Base-by-base conservation (phyloP, 2,113 vertebrate genomes). In the Rhinopomastus cyanomelas region DNA sequence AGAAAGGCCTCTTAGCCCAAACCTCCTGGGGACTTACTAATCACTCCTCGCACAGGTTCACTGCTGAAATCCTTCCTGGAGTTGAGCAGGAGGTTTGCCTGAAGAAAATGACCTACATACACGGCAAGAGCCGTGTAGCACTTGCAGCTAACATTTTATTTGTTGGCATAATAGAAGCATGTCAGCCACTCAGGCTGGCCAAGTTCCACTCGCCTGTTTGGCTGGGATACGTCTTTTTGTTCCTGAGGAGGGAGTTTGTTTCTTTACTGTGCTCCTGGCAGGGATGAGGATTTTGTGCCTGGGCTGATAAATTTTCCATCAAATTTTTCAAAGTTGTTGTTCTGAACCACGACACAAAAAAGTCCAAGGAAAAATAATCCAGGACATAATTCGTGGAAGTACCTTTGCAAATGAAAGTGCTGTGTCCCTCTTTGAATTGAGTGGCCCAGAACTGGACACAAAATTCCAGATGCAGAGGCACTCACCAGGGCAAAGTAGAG, bases 151-250 rank as follows among this genome's bases (percentile, higher is more conserved):
- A 60, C 0, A 0, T 88, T 87, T 85, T 88, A 85, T 87, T 92
- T 94, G 64, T 88, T 92, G 81, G 11, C 88, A 39, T 82, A 92
- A 88, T 79, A 93, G 89, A 95, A 89, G 52, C 78, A 87, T 15
- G 37, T 90, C 78, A 90, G 56, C 86, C 91, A 14, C 37, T 81
- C 44, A 59, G 32, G 56, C 78, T 88, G 92, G 93, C 44, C 71
- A 88, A 82, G 81, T 80, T 93, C 84, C 34, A 39, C 73, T 92
- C 89, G 68, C 78, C 62, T 73, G 5, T 88, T 92, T 93, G 93
- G 67, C 84, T 73, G 44, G 92, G 51, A 52, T 90, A 56, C 39
- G 37, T 72, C 34, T 53, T 62, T 88, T 62, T 88, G 77, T 91
- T 94, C 71, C 66, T 23, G 48, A 91, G 83, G 55, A 93, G 26